Evolutionary conservation across 2,888 invertebrate species (phyloP), one percentile per base, ranked within the genome.

Genomic region (Sthenelais limicola): DNA sequence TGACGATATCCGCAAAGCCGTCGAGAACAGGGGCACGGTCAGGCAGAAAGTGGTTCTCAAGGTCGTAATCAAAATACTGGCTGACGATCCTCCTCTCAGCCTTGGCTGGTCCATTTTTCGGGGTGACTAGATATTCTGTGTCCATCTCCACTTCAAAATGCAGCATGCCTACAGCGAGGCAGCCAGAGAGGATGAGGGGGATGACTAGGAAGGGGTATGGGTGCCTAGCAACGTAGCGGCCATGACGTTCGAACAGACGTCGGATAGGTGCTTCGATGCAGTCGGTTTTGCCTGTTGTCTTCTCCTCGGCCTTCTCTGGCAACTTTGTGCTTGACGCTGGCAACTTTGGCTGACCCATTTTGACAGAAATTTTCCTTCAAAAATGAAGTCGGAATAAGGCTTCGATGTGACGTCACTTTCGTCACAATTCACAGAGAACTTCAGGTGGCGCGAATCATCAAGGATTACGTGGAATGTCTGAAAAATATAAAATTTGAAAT

Each of bases 101-200:
- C 32, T 72, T 72, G 4, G 72, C 72, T 1, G 47, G 67, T 7
- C 72, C 72, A 21, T 72, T 67, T 43, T 72, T 62, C 7, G 71
- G 71, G 30, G 71, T 71, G 12, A 71, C 58, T 1, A 71, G 49
- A 33, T 71, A 71, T 33, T 71, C 71, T 3, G 62, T 71, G 49
- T 71, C 71, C 43, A 33, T 71, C n/a, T 58, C 48, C 1, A 62
- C 24, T 0, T 56, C 49, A 26, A 71, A 58, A 21, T 62, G 54
- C 52, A 43, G 43, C 48, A 71, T 49, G n/a, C 71, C 71, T 21
- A 51, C 32, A n/a, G 51, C 32, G 35, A 71, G 48, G 48, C 58
- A 58, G 24, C 33, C 71, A 15, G 71, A 21, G 12, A 71, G 58
- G 33, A 71, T 43, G 18, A 71, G 32, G 0, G 71, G 71, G 21